Percentiles rank a stretch among this genome's conserved stretches.
These are phyloP conservation scores for Phymatocera aterrima DNA, from an alignment of 2,888 invertebrate species.

Conservation along the genomic window DNA sequence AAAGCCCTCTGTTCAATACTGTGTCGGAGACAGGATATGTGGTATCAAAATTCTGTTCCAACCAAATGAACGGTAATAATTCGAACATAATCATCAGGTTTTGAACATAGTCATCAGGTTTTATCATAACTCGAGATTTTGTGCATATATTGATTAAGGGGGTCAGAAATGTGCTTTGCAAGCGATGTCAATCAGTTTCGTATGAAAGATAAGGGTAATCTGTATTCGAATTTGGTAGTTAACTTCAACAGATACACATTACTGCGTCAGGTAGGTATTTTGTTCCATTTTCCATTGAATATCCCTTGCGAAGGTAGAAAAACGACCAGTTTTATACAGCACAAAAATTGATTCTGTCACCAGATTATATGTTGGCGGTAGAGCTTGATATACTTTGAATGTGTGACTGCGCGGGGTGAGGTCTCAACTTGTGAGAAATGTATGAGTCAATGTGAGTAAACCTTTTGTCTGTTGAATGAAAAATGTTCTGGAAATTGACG, in stretches of 20 bases:
- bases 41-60: background rate
- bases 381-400: background rate
- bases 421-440: background rate
- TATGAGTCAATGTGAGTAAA: background rate
- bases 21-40: background rate
- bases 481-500: too few species aligned
- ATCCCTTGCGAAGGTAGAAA: background rate
- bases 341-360: background rate
- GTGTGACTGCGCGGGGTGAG: background rate
- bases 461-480: background rate
- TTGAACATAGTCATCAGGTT: too few species aligned
- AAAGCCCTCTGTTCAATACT: background rate
- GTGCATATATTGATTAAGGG: constrained; percentile 52
- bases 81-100: too few species aligned
- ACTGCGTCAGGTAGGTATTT: background rate
- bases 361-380: background rate
- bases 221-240: background rate
- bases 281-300: background rate
- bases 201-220: background rate
- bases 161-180: constrained; percentile 61
- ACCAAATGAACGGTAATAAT: background rate
- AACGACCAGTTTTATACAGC: background rate
- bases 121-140: constrained; percentile 13
- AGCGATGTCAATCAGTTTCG: constrained; percentile 59
- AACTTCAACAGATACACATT: background rate